Conservation (phyloP, 30 jellyfish, hydroid and myxozoan species). For the Hydractinia echinata region DNA sequence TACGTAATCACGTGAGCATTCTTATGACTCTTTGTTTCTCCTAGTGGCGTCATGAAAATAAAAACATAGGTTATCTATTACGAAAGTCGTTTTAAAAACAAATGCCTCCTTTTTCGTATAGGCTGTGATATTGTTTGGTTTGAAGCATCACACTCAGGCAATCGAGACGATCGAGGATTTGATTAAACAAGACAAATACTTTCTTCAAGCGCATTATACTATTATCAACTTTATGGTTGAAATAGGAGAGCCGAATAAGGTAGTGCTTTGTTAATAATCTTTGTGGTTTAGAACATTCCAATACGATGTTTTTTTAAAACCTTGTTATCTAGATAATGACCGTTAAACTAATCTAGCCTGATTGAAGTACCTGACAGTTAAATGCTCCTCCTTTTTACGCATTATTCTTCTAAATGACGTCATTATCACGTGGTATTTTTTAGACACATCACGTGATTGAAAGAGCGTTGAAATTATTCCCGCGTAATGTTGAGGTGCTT, state of each 20-base stretch:
- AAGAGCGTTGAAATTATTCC: constrained; percentile 8
- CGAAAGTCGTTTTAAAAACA: neutral
- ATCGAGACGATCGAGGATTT: constrained; percentile 31
- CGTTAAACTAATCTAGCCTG: no score
- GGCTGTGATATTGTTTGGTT: constrained; percentile 73
- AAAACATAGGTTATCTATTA: neutral
- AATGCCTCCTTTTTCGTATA: neutral
- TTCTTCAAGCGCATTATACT: constrained; percentile 15
- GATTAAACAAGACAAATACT: neutral
- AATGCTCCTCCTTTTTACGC: no score
- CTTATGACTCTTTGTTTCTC: neutral
- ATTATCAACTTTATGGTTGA: constrained; percentile 22
- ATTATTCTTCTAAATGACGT: neutral
- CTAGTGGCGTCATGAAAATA: neutral
- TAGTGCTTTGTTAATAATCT: neutral
- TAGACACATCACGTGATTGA: constrained; percentile 10
- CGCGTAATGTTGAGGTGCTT: constrained; percentile 2
- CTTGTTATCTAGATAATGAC: no score
- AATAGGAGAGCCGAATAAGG: constrained; percentile 7
- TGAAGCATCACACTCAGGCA: constrained; percentile 46
- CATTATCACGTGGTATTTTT: neutral
- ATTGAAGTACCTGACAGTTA: no score
- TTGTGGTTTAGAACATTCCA: no score
- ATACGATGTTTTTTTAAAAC: no score
- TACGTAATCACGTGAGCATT: constrained; percentile 51